Base-by-base conservation (phyloP, 2,797 vertebrate genomes). In the Novumbra hubbsi region DNA sequence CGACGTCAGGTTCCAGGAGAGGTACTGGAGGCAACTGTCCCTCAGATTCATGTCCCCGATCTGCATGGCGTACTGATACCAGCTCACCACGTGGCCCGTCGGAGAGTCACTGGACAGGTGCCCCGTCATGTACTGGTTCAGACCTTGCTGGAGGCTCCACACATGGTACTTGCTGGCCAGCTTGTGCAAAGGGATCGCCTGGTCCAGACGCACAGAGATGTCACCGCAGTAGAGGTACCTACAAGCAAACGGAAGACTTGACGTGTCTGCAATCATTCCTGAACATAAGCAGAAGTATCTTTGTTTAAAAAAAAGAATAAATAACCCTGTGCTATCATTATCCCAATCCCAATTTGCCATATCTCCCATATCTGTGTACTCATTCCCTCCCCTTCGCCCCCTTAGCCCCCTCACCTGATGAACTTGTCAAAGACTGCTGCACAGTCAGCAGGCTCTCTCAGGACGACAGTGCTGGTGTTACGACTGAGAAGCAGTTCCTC, bases 201-300 rank as follows among this genome's bases (percentile, higher is more conserved):
- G 97, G 79, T 94, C 94, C 73, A 97, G 91, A 67, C 94, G 91
- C 76, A 98, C 80, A 0, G 94, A 94, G 77, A 98, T 92, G 80
- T 98, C 97, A 0, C 97, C 97, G 0, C 95, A 96, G 91, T 98
- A 99, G 82, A 99, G 90, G 88, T 99, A 98, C 91, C 97, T 98
- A 80, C 28, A 81, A 78, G 38, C n/a, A 57, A 70, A 72, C 65
- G 72, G 57, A 15, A 48, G 0, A 12, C 30, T 70, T 19, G 16
- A n/a, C 15, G 19, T 55, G 52, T 69, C 50, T 79, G 71, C 32
- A 57, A 6, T 57, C 52, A 71, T 19, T 64, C 14, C 28, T 34
- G 30, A 7, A 57, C 52, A 21, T 24, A 9, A 57, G 4, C 8
- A 9, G 52, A 57, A 21, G 21, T n/a, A 4, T 19, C 19, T 55